Evolutionary conservation across 2,888 invertebrate genomes (phyloP), one percentile per base, ranked within the genome.

Genomic region (Drosophila vallismaia): DNA sequence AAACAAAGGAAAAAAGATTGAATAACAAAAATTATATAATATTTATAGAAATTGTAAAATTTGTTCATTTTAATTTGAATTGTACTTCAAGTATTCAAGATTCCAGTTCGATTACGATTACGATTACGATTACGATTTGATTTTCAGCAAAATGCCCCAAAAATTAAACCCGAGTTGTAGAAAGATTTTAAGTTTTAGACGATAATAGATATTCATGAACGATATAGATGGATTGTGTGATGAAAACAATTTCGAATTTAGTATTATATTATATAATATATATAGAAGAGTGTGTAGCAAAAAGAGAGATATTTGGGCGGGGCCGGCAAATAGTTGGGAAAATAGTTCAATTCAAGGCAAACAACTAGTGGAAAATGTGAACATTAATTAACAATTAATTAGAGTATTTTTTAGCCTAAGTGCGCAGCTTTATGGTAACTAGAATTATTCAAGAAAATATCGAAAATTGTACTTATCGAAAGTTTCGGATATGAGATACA

Each of bases 21-120:
- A 70, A 70, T 72, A 73, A 70, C 50, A 70, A 73, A 70, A 70
- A 70, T 72, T 38, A 67, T 69, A 70, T 72, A 31, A 67, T 69
- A 67, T 60, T 52, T 54, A 53, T 26, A 38, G 26, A 64, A 66
- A 40, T 31, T 38, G 9, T 26, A 10, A 5, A 26, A 9, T 28
- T 46, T 4, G 8, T 31, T 31, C 40, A 42, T 48, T 12, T n/a
- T 14, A 9, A 10, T 19, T 42, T 42, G 2, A 51, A 19, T 36
- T 26, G 19, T 26, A 24, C 38, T 7, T n/a, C n/a, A n/a, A n/a
- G n/a, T n/a, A n/a, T n/a, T 40, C 3, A 8, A 12, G 36, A n/a
- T 12, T 36, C 1, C n/a, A 33, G n/a, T n/a, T 36, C n/a, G n/a
- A 5, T 36, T n/a, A 33, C 19, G 19, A 19, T 19, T 19, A n/a